Base-by-base conservation (phyloP, 2,113 vertebrate species). In the Corydoras maculifer region DNA sequence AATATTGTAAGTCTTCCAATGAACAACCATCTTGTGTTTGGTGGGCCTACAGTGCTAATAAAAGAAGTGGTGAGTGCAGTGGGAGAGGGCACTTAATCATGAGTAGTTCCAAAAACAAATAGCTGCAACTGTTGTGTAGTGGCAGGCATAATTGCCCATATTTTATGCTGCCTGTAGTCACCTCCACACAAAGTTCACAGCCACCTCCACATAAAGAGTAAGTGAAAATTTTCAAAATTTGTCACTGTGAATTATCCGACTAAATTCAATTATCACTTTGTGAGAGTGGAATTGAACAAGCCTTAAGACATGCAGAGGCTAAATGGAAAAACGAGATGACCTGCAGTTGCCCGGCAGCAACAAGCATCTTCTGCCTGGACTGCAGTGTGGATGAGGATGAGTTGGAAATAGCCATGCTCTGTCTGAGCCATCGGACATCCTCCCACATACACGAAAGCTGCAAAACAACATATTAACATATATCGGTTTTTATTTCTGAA, bases 361-460 rank as follows among this genome's bases (percentile, higher is more conserved):
- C 86, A 1, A 99, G 91, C 94, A 99, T 96, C 91, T 97, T 98
- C 86, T 98, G 95, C 57, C 96, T 83, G 67, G 92, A 90, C 82
- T 98, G 97, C 43, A 98, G 90, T 0, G 90, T 90, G 49, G 95
- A 96, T 65, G 97, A 98, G 0, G 94, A 96, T 5, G 96, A 98
- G 89, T 90, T 82, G 0, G 95, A 98, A 73, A 93, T 83, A 0
- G 95, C 91, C 85, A 89, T 86, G 2, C 92, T 98, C 86, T 98
- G 95, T 73, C 95, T 90, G 58, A 99, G 81, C 95, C 96, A 98
- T 58, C 94, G 92, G 78, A 98, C 92, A 73, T 99, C 96, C 84
- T 98, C 95, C 97, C 97, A 98, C 93, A 98, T 94, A 79, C 94
- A 98, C 32, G 95, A 98, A 80, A 99, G 84, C 97, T 99, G 91